Base-by-base conservation (phyloP, 2,113 vertebrate species). In the Phycodurus eques region DNA sequence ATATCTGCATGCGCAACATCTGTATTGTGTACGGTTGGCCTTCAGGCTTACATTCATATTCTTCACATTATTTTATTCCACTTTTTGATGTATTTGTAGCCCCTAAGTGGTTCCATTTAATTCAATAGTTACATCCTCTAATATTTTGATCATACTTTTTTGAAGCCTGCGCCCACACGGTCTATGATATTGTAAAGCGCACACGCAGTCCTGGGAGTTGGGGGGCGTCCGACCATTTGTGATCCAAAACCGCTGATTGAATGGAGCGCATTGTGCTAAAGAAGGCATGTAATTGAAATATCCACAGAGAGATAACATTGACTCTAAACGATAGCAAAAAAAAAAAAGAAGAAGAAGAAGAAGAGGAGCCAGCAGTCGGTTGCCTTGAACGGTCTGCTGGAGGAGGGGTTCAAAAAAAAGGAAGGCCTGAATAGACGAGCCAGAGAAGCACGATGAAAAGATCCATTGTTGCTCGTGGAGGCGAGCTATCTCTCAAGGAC, bases 401-500 rank as follows among this genome's bases (percentile, higher is more conserved):
- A 78, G 80, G 3, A n/a, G 20, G n/a, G 9, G n/a, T 39, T 39
- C 2, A 54, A 20, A 51, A 51, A 51, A 51, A 51, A 51, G 14
- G 4, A 81, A 85, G 84, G 87, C 85, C 87, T 90, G 87, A 92
- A 91, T 85, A 88, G 87, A 87, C 82, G 78, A 88, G 87, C 89
- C 90, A 90, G 88, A 85, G 89, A 89, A 89, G 88, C 73, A 84
- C 71, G 76, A 73, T 92, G 90, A 93, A 93, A 91, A 91, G 85
- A 74, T 68, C 85, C 43, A 91, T 93, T 94, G 90, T 93, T 87
- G 83, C 83, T 85, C 80, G 85, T 84, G 81, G 88, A 88, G 85
- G 86, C 85, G 79, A 81, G 83, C 86, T 84, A 87, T 88, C 85
- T 91, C 80, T 90, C 92, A 94, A 94, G 93, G 93, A 92, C 91